These are phyloP conservation scores for Limnephilus marmoratus DNA, from an alignment of 2,888 invertebrate genomes.

Conservation along the genomic window DNA sequence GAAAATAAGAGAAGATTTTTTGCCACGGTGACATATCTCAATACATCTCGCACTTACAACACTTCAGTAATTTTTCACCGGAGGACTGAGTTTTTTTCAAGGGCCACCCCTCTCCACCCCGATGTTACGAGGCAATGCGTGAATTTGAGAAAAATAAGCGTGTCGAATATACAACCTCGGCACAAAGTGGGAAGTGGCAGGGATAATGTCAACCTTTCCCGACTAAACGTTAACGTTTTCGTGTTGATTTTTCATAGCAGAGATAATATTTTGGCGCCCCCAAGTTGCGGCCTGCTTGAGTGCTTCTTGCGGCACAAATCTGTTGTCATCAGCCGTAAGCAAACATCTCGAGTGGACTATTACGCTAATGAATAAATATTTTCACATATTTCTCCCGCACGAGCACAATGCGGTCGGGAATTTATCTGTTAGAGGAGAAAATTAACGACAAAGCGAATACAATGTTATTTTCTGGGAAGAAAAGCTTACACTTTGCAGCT, in stretches of 20 bases:
- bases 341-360: constrained; percentile 53
- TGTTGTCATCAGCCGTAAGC: constrained; percentile 49
- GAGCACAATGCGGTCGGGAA: not conserved
- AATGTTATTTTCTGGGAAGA: not conserved
- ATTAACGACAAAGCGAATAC: not conserved
- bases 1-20: constrained; percentile 12
- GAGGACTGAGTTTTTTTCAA: constrained; percentile 42
- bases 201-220: constrained; percentile 48
- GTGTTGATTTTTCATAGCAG: constrained; percentile 58
- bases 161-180: constrained; percentile 51
- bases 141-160: constrained; percentile 56
- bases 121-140: constrained; percentile 28
- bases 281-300: constrained; percentile 31
- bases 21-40: constrained; percentile 30
- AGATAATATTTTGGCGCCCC: constrained; percentile 46
- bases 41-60: constrained; percentile 57
- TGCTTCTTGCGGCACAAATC: constrained; percentile 53
- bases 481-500: not conserved
- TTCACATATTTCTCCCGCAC: constrained; percentile 33
- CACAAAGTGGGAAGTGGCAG: constrained; percentile 18
- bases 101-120: not conserved
- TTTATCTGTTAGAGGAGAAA: constrained; percentile 20
- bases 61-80: constrained; percentile 62
- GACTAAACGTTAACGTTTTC: constrained; percentile 51
- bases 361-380: constrained; percentile 59